These are phyloP conservation scores for Coreoperca whiteheadi DNA, from an alignment of 2,113 vertebrate genomes.

Conservation along the genomic window DNA sequence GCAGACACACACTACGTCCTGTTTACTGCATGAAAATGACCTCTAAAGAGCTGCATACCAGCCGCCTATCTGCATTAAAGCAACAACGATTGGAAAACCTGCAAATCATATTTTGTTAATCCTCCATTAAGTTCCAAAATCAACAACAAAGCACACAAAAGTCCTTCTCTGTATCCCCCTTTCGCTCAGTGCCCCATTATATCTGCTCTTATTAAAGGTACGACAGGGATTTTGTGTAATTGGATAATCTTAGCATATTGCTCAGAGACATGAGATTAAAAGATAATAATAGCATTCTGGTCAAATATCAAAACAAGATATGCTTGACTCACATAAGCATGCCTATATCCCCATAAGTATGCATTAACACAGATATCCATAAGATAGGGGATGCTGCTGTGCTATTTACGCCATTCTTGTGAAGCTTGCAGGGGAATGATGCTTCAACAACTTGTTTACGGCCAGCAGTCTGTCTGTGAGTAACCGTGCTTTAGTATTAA, in stretches of 20 bases:
- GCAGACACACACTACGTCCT: constrained; percentile 33
- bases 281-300: constrained; percentile 62
- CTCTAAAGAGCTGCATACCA: constrained; percentile 12
- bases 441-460: constrained; percentile 49
- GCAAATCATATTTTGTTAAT: constrained; percentile 60
- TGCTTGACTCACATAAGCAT: constrained; percentile 52
- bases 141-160: constrained; percentile 42
- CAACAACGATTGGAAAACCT: constrained; percentile 26
- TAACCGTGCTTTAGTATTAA: constrained; percentile 39
- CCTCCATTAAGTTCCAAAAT: constrained; percentile 51
- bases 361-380: constrained; percentile 76
- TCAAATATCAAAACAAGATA: constrained; percentile 73
- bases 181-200: constrained; percentile 18
- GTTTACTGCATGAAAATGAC: constrained; percentile 44
- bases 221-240: constrained; percentile 58
- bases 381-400: constrained; percentile 20
- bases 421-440: constrained; percentile 36
- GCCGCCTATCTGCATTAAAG: constrained; percentile 26
- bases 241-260: constrained; percentile 72
- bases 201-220: constrained; percentile 20
- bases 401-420: constrained; percentile 46
- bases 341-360: constrained; percentile 68
- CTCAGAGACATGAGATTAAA: constrained; percentile 66
- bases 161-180: constrained; percentile 3
- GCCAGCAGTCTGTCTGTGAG: constrained; percentile 23